Base-by-base conservation (phyloP, 1,140 invertebrate species). In the Hermetia illucens region DNA sequence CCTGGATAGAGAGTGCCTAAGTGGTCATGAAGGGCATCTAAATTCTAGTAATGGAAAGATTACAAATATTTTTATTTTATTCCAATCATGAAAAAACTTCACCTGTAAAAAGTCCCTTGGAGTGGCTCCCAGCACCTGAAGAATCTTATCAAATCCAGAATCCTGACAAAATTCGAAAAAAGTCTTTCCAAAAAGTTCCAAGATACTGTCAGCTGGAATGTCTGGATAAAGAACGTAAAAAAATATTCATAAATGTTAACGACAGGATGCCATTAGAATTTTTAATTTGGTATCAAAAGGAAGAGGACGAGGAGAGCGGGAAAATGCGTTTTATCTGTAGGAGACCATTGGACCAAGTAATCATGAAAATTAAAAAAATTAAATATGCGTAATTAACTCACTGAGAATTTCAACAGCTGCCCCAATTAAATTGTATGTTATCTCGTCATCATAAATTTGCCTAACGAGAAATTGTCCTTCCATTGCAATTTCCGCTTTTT, bases 131-230 rank as follows among this genome's bases (percentile, higher is more conserved):
- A 93, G 65, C 1, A 92, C 87, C 65, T 91, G 85, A 4, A 93
- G 66, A 45, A 93, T 93, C 63, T 87, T 87, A 52, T 91, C 87
- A 54, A 91, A 93, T 17, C 88, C 88, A 13, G 87, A 92, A 56
- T 92, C 88, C 63, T 92, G 86, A 48, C 88, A 92, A 54, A 91
- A 92, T 61, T 92, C 87, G 53, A 91, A 92, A 59, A 92, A 92
- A 58, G 84, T 91, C 53, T 86, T 85, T 1, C 91, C 91, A 54
- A 96, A 95, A 9, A 89, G 63, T 64, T 96, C 89, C 39, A 95
- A 65, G 50, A 95, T 92, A 21, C 80, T 76, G 51, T 84, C 79
- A 4, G 89, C 88, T 13, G 87, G 87, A 40, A 91, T 83, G 51
- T 90, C 91, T 95, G 57, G 12, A 65, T 61, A 34, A 42, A 32